Base-by-base conservation (phyloP, 2,797 vertebrate genomes). In the Leptodactylus fallax region DNA sequence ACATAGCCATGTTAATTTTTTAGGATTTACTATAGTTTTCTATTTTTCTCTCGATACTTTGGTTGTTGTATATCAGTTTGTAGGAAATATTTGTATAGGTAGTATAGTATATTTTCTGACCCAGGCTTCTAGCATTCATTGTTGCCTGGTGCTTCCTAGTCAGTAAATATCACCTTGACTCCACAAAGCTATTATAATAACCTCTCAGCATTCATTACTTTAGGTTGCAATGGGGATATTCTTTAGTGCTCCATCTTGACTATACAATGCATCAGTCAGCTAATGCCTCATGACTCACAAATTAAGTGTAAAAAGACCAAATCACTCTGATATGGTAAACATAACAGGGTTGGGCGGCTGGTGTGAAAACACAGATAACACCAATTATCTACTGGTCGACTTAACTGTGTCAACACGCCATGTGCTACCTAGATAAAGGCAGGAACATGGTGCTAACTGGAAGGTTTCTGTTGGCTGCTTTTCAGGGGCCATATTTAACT, bases 301-400 rank as follows among this genome's bases (percentile, higher is more conserved):
- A 79, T 72, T 7, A 49, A 71, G 55, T 65, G 63, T 63, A 72
- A 80, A 86, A 86, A 81, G 58, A 16, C 13, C 58, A 79, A 79
- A 77, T 63, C 61, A 49, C 72, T 79, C 74, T 36, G 63, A 86
- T 89, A 86, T 53, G n/a, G 25, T 23, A 78, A 25, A 86, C 78
- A 85, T 79, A 87, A 77, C 80, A 79, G 85, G 88, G 85, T 83
- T 86, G 88, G 88, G 85, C 83, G 45, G 74, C 14, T 83, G 63
- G 84, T 86, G 88, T 86, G 85, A 89, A 87, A 89, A 83, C 63
- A 81, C 36, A 81, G 90, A 90, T 79, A 89, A 88, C 36, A 23
- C 61, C 27, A 51, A 55, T 79, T 79, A 88, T 82, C 83, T 82
- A 74, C 55, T 71, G 79, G 61, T 77, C 6, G 74, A 77, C 85